These are phyloP conservation scores for Orthonychiurus folsomi DNA, from an alignment of 2,888 invertebrate species.

Conservation along the genomic window DNA sequence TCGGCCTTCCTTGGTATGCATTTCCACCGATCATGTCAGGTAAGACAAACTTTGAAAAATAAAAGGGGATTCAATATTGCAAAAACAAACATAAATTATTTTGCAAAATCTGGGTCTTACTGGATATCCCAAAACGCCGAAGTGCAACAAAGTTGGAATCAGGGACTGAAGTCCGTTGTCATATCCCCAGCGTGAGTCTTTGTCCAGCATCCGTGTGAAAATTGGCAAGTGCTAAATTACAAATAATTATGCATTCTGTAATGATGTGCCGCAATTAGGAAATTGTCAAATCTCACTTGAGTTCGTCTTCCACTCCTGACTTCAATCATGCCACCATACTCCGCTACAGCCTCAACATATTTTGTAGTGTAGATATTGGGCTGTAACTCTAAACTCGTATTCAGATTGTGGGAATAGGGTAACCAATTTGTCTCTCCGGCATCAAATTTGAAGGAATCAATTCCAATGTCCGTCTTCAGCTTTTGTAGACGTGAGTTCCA, in stretches of 20 bases:
- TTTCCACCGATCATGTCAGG: slow-evolving; percentile 54
- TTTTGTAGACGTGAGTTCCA: slow-evolving; percentile 42
- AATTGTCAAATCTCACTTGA: slow-evolving; percentile 46
- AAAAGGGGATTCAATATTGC: slow-evolving; percentile 41
- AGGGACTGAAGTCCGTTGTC: slow-evolving; percentile 45
- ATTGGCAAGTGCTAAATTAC: slow-evolving; percentile 48
- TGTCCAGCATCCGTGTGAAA: slow-evolving; percentile 69
- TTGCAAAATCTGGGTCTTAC: slow-evolving; percentile 70
- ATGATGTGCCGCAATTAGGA: background rate
- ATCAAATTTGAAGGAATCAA: slow-evolving; percentile 71
- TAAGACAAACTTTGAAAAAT: background rate
- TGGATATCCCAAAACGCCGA: slow-evolving; percentile 57
- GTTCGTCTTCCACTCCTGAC: slow-evolving; percentile 62
- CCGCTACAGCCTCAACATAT: slow-evolving; percentile 34
- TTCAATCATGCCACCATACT: slow-evolving; percentile 55
- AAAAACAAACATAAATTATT: slow-evolving; percentile 56
- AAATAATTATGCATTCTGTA: background rate
- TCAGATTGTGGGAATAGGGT: slow-evolving; percentile 47
- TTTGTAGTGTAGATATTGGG: slow-evolving; percentile 27
- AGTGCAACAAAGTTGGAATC: slow-evolving; percentile 45
- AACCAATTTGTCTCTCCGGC: slow-evolving; percentile 67
- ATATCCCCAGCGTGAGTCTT: slow-evolving; percentile 53
- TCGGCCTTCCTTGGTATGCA: slow-evolving; percentile 44
- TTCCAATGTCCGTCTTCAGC: slow-evolving; percentile 54
- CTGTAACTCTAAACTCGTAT: slow-evolving; percentile 18